phyloP scores from a whole-genome alignment of 1,140 invertebrate species.

The Drosophila melanica region DNA sequence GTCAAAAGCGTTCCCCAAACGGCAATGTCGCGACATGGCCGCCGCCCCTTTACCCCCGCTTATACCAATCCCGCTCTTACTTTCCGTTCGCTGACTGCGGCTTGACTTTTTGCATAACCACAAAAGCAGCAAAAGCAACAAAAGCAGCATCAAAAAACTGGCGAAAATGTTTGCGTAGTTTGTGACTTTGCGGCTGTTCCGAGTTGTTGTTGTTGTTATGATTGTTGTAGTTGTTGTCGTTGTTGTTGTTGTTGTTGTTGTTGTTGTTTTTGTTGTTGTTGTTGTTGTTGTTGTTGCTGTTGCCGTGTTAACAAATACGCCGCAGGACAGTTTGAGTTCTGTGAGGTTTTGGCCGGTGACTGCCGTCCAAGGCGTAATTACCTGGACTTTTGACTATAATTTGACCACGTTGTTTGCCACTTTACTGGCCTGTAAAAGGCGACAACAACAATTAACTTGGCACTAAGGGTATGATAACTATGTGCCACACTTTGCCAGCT shows the following conservation, averaged over 20 bases:
- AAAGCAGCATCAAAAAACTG: constrained; percentile 46
- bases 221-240: constrained; percentile 38
- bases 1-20: constrained; percentile 80
- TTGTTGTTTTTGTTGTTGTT: constrained; percentile 25
- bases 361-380: constrained; percentile 66
- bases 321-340: constrained; percentile 62
- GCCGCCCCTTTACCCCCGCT: background rate
- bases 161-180: constrained; percentile 73
- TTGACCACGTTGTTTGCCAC: constrained; percentile 67
- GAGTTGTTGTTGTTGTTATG: constrained; percentile 19
- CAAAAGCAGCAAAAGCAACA: constrained; percentile 45
- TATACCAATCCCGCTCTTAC: background rate
- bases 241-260: constrained; percentile 35
- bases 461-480: constrained; percentile 33
- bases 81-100: background rate
- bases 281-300: constrained; percentile 15
- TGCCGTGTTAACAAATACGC: constrained; percentile 69
- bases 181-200: constrained; percentile 41
- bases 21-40: constrained; percentile 70
- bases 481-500: constrained; percentile 14
- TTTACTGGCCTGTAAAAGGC: constrained; percentile 41
- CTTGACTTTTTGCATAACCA: constrained; percentile 65
- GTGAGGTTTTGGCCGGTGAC: constrained; percentile 54
- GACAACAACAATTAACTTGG: constrained; percentile 49
- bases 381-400: constrained; percentile 69